Base-by-base conservation (phyloP, 2,113 vertebrate genomes). In the Cynocephalus volans region DNA sequence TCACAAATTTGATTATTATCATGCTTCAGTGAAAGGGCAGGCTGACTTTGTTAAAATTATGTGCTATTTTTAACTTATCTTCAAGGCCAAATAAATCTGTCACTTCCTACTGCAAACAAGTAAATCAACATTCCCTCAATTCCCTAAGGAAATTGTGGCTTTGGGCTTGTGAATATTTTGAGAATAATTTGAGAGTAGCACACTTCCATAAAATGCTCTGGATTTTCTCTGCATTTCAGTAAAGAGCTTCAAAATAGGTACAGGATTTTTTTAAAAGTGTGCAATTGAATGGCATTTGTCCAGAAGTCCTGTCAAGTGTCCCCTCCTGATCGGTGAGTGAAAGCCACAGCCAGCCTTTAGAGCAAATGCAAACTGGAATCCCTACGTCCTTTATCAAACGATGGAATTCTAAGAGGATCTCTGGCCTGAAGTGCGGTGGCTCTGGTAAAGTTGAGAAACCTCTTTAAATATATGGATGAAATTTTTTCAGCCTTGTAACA, bases 21-120 rank as follows among this genome's bases (percentile, higher is more conserved):
- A 83, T 87, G 83, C 54, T 41, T 93, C 86, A 45, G 2, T 17
- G 24, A 72, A 67, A 88, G 52, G 33, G 8, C 73, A 87, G n/a
- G 36, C 80, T 50, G 58, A 87, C 87, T 81, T 95, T 75, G 58
- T 62, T 19, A 92, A 85, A 96, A 95, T 75, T 56, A 60, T 48
- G 52, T 19, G 6, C 93, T 94, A 93, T 96, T 97, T 98, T 98
- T 95, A 93, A 96, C 89, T 87, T 92, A 73, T 92, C 76, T 86
- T 64, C 90, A 93, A 96, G 70, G 70, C 90, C 93, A 88, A 87
- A 93, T 92, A 93, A 93, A 93, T 94, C 83, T 90, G 90, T 62
- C 72, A 97, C 65, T 92, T 70, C 89, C 58, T 52, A 36, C 41
- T 84, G 75, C 56, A 92, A 95, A 23, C 75, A 83, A 93, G 82